Conservation (phyloP, 2,113 vertebrate species). For the Arvicanthis niloticus region DNA sequence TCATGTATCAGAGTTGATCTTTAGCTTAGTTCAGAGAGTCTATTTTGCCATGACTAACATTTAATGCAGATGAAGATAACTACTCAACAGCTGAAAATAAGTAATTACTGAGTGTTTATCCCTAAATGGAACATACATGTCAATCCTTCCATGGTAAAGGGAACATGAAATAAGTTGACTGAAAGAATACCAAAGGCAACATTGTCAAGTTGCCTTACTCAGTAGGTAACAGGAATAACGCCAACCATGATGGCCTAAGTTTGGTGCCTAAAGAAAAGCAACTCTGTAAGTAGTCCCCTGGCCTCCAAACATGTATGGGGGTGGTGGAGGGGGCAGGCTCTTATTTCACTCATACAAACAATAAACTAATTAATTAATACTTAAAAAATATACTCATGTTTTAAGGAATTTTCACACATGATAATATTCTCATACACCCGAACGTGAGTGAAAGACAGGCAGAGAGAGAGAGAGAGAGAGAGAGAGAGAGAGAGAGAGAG, state of each 20-base stretch:
- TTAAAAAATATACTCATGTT: neutral
- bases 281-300: neutral
- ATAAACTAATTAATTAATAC: neutral
- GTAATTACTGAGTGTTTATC: neutral
- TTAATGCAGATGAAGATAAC: neutral
- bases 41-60: neutral
- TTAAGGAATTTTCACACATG: too few relatives aligned
- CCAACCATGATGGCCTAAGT: neutral
- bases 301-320: too few relatives aligned
- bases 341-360: neutral
- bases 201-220: neutral
- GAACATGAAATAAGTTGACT: neutral
- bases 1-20: neutral
- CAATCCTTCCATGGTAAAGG: neutral
- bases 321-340: neutral
- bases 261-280: neutral
- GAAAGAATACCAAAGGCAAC: neutral
- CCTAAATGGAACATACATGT: neutral
- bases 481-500: too few relatives aligned
- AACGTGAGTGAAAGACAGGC: neutral
- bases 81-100: neutral
- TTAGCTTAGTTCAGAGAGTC: neutral
- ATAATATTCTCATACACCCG: too few relatives aligned
- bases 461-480: neutral
- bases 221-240: neutral